phyloP scores from a whole-genome alignment of 2,888 invertebrate genomes.

The Limnephilus auricula region DNA sequence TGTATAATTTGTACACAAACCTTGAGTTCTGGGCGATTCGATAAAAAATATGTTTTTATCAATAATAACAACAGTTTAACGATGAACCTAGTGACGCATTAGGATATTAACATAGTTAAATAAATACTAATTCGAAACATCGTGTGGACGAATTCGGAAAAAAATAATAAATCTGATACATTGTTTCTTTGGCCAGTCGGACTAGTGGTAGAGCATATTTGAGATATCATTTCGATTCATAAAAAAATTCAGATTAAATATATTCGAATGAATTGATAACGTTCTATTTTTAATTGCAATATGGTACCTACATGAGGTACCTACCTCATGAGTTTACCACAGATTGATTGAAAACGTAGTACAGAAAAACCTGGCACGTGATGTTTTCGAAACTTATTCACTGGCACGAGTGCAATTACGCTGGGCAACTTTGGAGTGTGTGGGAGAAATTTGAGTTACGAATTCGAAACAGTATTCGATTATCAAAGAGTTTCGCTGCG shows the following conservation, averaged over 20 bases:
- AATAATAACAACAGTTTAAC: not conserved
- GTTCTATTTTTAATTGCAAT: not conserved
- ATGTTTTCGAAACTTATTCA: not conserved
- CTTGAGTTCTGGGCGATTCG: constrained; percentile 1
- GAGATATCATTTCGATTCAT: not conserved
- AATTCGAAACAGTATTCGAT: not conserved
- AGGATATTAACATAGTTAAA: not conserved
- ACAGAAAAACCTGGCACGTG: no score
- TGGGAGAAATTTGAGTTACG: not conserved
- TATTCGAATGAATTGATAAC: no score
- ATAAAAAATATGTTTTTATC: not conserved
- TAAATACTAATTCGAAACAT: not conserved
- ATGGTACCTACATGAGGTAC: not conserved
- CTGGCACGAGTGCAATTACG: not conserved
- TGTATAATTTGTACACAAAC: constrained; percentile 33
- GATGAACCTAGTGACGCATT: not conserved
- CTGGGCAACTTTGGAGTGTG: not conserved
- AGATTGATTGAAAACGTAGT: no score
- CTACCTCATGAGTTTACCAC: no score
- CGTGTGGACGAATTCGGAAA: not conserved
- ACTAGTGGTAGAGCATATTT: not conserved
- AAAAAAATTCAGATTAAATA: not conserved
- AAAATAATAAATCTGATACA: not conserved
- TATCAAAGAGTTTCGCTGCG: no score
- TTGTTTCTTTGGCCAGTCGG: not conserved